Evolutionary conservation across 2,797 vertebrate genomes (phyloP), one percentile per base, ranked within the genome.

Genomic region (Falco novaeseelandiae): DNA sequence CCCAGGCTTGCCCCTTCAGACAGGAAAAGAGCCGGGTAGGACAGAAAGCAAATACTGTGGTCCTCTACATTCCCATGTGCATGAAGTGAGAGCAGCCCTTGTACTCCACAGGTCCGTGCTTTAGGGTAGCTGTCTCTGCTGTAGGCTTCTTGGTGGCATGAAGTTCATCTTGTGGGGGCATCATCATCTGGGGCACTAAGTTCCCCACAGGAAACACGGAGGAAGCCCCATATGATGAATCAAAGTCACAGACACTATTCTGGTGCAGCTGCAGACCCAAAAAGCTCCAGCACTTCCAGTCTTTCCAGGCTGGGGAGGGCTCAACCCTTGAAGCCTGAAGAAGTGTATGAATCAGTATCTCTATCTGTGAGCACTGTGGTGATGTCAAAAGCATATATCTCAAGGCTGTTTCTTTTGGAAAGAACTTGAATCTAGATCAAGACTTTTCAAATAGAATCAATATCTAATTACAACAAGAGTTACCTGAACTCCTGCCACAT

Each of bases 41-140:
- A 42, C 52, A 74, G 69, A 63, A 71, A 14, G 4, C 61, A 87
- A 46, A 9, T 57, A 29, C 70, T 88, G 40, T 74, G 14, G 30
- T 66, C 55, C 44, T 74, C 36, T 65, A 40, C 0, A 0, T 52
- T 86, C 27, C 57, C 27, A 5, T 6, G 6, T 59, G 15, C 0
- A 0, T 23, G 44, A 49, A 73, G 61, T 32, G 22, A 69, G 49
- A 92, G 42, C 49, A 78, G 61, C 69, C 40, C 36, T 46, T 51
- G n/a, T 16, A 27, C 26, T n/a, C 17, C 42, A n/a, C 63, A 82
- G 80, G 14, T 32, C 38, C 57, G 42, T 57, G 29, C 48, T 72
- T 26, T 23, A 27, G 44, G 55, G 51, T 8, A 6, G 13, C 6
- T 69, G 9, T 81, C 54, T 38, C 69, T 80, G 61, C 54, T 26